Evolutionary conservation across 2,888 invertebrate genomes (phyloP), one percentile per base, ranked within the genome.

Genomic region (Hartigia nigra): DNA sequence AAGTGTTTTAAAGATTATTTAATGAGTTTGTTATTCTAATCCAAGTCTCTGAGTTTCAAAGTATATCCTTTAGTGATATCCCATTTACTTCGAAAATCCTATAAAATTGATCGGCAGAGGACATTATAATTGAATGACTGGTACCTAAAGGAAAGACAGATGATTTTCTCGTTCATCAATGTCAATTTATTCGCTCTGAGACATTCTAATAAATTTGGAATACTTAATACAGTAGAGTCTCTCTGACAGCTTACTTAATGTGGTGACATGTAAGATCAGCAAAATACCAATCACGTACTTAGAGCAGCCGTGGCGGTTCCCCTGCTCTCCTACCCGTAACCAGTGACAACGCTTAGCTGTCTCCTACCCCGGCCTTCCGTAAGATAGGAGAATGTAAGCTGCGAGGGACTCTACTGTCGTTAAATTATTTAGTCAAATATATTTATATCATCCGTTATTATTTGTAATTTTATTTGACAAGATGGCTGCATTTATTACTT

Each of bases 401-500:
- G n/a, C n/a, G n/a, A n/a, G n/a, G n/a, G n/a, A n/a, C n/a, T n/a
- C n/a, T n/a, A n/a, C n/a, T n/a, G n/a, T n/a, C n/a, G 2, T 55
- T 55, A 9, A 55, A 14, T 23, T 23, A 23, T 9, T 55, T 55
- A 55, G 1, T 55, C 2, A 55, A 55, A 9, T 55, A 23, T 55
- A 23, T 23, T 55, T 55, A 2, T 9, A 9, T 2, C 14, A 23
- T 2, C 23, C 23, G 5, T 55, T 5, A 23, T 3, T 31, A 11
- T 72, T 9, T 72, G 5, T 55, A 9, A 55, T 3, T 31, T 72
- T 72, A 23, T 72, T 32, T 72, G 3, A 72, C 12, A n/a, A 70
- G 31, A 34, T 23, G 12, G 12, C 31, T 70, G 9, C 32, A 12
- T 72, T 31, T 31, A 32, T 32, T 72, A 76, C 77, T 82, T 82